Conservation (phyloP, 2,888 invertebrate genomes). For the Heliconius sara region DNA sequence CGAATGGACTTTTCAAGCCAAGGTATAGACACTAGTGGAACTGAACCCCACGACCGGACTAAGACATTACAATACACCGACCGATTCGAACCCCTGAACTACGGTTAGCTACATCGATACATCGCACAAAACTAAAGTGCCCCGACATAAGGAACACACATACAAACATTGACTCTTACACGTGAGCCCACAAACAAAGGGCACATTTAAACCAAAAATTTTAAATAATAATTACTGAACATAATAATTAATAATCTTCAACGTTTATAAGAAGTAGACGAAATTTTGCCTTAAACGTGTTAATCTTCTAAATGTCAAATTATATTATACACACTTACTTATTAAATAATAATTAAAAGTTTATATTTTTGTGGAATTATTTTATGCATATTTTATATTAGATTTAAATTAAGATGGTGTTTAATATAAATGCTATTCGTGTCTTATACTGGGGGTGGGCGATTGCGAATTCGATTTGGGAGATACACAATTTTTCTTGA, state of each 20-base stretch:
- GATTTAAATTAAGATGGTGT: slow-evolving; percentile 12
- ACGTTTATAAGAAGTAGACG: slow-evolving; percentile 15
- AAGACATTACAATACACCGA: neutral
- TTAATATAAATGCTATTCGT: neutral
- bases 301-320: slow-evolving; percentile 28
- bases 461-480: slow-evolving; percentile 15
- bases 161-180: neutral
- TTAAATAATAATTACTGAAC: slow-evolving; percentile 4
- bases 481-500: neutral
- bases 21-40: neutral
- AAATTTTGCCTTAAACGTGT: slow-evolving; percentile 18
- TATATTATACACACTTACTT: slow-evolving; percentile 26
- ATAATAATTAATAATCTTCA: neutral
- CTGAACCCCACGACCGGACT: neutral
- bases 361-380: slow-evolving; percentile 32
- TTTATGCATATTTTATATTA: slow-evolving; percentile 14
- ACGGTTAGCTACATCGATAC: neutral
- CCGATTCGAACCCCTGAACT: neutral
- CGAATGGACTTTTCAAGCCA: neutral
- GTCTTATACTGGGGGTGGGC: slow-evolving; percentile 10
- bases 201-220: slow-evolving; percentile 19
- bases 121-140: slow-evolving; percentile 21
- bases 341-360: neutral
- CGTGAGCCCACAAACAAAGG: neutral
- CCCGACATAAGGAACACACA: neutral